phyloP scores from a whole-genome alignment of 2,113 vertebrate genomes.

The Microcebus griseorufus region DNA sequence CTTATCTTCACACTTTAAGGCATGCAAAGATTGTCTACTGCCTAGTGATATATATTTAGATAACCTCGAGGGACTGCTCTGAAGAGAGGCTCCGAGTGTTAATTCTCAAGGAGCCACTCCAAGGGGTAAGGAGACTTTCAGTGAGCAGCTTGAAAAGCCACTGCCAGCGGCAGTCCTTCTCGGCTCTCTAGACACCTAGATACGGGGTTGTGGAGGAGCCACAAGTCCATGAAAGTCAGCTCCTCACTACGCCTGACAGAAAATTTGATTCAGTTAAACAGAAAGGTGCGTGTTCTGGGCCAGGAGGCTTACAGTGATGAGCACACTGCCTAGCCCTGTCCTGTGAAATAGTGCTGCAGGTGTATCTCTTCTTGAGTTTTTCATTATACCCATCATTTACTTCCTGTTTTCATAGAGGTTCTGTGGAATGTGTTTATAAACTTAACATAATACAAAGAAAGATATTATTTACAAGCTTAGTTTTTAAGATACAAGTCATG shows the following conservation, averaged over 20 bases:
- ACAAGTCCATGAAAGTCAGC: not conserved
- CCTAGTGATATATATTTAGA: not conserved
- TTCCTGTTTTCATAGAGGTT: not conserved
- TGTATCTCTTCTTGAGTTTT: not conserved
- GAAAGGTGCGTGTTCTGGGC: not conserved
- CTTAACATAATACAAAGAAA: not conserved
- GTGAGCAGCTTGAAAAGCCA: not conserved
- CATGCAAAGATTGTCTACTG: not conserved
- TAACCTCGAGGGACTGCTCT: not conserved
- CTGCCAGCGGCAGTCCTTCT: not conserved
- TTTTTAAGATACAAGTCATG: not conserved
- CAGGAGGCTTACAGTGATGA: no score
- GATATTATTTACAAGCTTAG: not conserved
- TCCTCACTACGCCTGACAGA: rapidly evolving
- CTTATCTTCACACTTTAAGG: not conserved
- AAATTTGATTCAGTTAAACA: not conserved
- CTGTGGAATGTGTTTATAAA: not conserved
- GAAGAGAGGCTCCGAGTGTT: not conserved
- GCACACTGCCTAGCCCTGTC: rapidly evolving
- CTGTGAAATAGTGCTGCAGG: rapidly evolving
- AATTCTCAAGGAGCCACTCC: rapidly evolving
- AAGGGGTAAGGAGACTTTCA: not conserved
- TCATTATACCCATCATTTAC: not conserved
- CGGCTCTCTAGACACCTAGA: not conserved
- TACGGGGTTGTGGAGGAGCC: not conserved